These are phyloP conservation scores for Eublepharis macularius DNA, from an alignment of 2,113 vertebrate species.

Conservation along the genomic window DNA sequence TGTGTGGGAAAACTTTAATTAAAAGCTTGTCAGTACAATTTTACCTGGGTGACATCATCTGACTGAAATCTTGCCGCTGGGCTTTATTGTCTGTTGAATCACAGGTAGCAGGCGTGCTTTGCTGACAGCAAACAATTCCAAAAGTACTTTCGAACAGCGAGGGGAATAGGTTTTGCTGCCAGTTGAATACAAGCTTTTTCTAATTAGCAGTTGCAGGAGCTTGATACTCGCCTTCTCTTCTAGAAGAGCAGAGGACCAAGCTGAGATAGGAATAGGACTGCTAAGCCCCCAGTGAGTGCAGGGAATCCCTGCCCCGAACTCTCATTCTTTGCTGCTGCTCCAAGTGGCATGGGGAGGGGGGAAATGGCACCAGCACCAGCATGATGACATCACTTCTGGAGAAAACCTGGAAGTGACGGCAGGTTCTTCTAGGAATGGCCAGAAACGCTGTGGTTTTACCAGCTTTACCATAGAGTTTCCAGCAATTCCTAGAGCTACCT, in stretches of 20 bases:
- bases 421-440: too few species aligned
- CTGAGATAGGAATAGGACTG: too few species aligned
- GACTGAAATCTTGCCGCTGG: slow-evolving; percentile 79
- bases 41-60: slow-evolving; percentile 88
- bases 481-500: too few species aligned
- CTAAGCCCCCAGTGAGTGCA: too few species aligned
- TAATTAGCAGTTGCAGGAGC: slow-evolving; percentile 74
- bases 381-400: too few species aligned
- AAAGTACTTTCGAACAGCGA: slow-evolving; percentile 75
- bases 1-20: slow-evolving; percentile 94
- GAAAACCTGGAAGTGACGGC: too few species aligned
- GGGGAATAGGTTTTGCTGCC: slow-evolving; percentile 56
- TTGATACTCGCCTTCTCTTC: not conserved
- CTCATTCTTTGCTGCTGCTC: too few species aligned
- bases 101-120: slow-evolving; percentile 76
- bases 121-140: slow-evolving; percentile 81
- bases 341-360: too few species aligned
- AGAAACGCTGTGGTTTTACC: too few species aligned
- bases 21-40: slow-evolving; percentile 92
- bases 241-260: slow-evolving; percentile 54
- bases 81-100: slow-evolving; percentile 81
- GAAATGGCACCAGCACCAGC: too few species aligned
- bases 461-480: too few species aligned
- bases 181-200: slow-evolving; percentile 70
- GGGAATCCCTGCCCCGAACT: too few species aligned